Conservation (phyloP, 1,140 invertebrate species). For the Zeugodacus cucurbitae region DNA sequence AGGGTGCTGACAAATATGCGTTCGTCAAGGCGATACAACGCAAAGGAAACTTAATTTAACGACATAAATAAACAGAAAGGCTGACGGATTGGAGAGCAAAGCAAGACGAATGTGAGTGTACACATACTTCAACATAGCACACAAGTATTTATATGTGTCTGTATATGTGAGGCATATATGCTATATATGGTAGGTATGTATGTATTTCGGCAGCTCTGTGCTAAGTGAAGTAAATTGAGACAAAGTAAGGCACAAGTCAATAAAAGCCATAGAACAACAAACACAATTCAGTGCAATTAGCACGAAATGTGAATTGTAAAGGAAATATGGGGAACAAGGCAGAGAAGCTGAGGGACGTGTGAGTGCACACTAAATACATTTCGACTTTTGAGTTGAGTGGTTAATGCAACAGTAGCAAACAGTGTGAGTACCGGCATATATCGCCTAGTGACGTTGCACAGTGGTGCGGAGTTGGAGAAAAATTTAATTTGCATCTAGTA, state of each 20-base stretch:
- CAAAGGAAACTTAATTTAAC: neutral
- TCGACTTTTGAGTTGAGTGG: slow-evolving; percentile 21
- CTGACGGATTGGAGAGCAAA: neutral
- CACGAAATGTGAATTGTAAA: slow-evolving; percentile 17
- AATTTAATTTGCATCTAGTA: no score
- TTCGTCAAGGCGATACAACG: neutral
- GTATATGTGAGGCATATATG: no score
- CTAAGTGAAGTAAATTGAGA: slow-evolving; percentile 15
- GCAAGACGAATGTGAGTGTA: neutral
- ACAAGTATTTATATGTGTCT: neutral
- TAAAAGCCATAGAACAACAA: slow-evolving; percentile 22
- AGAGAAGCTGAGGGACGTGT: neutral
- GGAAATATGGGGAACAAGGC: neutral
- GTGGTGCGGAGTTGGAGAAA: neutral
- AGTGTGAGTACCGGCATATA: neutral
- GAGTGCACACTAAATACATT: neutral
- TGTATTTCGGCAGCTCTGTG: neutral
- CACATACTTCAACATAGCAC: neutral
- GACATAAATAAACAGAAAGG: neutral
- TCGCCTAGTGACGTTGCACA: neutral
- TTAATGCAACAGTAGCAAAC: neutral
- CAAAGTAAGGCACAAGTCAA: slow-evolving; percentile 25
- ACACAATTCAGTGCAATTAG: slow-evolving; percentile 14
- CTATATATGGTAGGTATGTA: neutral
- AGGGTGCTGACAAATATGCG: slow-evolving; percentile 3